Evolutionary conservation across 2,888 invertebrate genomes (phyloP).

Genomic region (Chrysotoxum bicinctum): DNA sequence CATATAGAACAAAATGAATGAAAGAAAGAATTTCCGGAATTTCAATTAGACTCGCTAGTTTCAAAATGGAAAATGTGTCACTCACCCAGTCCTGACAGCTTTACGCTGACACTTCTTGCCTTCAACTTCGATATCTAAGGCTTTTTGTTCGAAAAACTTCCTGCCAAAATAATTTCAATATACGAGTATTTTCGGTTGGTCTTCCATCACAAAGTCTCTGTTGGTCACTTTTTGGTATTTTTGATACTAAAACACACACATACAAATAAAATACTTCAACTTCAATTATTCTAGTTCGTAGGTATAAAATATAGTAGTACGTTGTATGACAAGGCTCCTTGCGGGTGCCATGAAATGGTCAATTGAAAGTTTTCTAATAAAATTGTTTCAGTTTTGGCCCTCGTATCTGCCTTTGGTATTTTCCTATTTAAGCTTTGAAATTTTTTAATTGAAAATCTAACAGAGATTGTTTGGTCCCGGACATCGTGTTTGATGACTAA

Average conservation of each 20-base stretch:
- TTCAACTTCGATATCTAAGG: constrained; percentile 54
- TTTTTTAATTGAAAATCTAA: constrained; percentile 64
- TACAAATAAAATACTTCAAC: not conserved
- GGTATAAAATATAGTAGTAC: not conserved
- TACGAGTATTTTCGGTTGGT: constrained; percentile 40
- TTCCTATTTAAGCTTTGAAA: constrained; percentile 24
- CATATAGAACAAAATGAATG: constrained; percentile 24
- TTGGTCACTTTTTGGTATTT: constrained; percentile 40
- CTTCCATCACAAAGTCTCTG: not conserved
- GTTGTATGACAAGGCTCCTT: not conserved
- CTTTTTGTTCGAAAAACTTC: constrained; percentile 33
- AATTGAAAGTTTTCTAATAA: constrained; percentile 60
- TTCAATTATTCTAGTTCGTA: not conserved
- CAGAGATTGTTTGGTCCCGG: constrained; percentile 17
- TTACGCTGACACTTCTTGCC: constrained; percentile 50
- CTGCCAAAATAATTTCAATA: constrained; percentile 68
- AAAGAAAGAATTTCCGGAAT: constrained; percentile 66
- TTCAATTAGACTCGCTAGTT: constrained; percentile 69
- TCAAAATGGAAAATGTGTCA: constrained; percentile 63
- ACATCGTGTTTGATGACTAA: constrained; percentile 15
- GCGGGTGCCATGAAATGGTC: not conserved
- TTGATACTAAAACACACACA: not conserved
- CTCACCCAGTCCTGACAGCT: constrained; percentile 65
- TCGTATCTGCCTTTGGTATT: constrained; percentile 42
- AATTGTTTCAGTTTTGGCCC: constrained; percentile 30